Percentiles rank a stretch among this genome's conserved stretches.
phyloP scores from a whole-genome alignment of 2,888 invertebrate species.

The Rotaria socialis region DNA sequence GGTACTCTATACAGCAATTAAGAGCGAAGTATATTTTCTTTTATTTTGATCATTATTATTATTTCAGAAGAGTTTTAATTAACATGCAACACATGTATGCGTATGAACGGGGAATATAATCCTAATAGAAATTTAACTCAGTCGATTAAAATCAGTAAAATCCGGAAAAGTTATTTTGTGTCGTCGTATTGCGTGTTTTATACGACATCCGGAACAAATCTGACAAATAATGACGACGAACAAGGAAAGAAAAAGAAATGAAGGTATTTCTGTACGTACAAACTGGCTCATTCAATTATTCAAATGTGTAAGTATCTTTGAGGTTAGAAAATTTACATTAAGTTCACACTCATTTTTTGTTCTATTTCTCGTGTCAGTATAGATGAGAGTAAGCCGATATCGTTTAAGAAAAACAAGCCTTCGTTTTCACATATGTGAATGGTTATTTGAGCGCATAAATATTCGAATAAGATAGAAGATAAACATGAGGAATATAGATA shows the following conservation, averaged over 20 bases:
- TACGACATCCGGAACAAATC: background rate
- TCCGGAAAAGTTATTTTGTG: background rate
- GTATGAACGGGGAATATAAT: background rate
- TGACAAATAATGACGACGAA: background rate
- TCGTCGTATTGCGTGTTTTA: background rate
- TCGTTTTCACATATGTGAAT: background rate
- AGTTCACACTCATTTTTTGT: background rate
- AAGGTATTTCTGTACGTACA: background rate
- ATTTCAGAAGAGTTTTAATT: background rate
- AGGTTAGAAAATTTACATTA: background rate
- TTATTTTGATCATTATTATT: too few relatives aligned
- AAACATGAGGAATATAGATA: background rate
- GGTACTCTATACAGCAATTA: too few relatives aligned
- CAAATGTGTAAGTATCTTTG: background rate
- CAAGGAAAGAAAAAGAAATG: background rate
- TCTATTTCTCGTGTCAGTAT: background rate
- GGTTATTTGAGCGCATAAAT: background rate
- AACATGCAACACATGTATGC: background rate
- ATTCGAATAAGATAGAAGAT: background rate
- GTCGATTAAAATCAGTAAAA: background rate
- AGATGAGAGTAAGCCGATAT: background rate
- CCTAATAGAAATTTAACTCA: background rate
- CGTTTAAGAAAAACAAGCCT: background rate
- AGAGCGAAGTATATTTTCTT: too few relatives aligned
- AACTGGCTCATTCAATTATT: constrained; percentile 1